phyloP scores from a whole-genome alignment of 2,888 invertebrate species.

The Hirtodrosophila cameraria region DNA sequence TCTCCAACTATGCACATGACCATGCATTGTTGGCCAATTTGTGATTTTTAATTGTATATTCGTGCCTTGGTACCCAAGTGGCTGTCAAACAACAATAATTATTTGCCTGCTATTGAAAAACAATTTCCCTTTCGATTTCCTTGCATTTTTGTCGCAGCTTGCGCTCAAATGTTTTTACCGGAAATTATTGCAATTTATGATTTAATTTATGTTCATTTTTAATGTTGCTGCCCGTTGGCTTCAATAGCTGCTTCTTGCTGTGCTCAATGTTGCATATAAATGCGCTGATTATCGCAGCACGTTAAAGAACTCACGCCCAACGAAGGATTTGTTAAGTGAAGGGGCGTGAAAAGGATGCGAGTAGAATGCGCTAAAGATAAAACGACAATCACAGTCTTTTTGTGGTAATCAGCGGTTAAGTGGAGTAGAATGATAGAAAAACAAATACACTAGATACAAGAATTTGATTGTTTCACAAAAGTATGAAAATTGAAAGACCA shows the following conservation, averaged over 20 bases:
- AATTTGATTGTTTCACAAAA: neutral
- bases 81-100: constrained; percentile 64
- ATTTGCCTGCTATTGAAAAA: constrained; percentile 73
- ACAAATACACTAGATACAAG: constrained; percentile 8
- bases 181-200: constrained; percentile 78
- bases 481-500: no score
- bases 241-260: constrained; percentile 11
- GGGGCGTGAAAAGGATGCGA: constrained; percentile 26
- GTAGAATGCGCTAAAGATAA: constrained; percentile 31
- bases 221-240: constrained; percentile 46
- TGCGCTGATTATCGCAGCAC: constrained; percentile 65
- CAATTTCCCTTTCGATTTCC: constrained; percentile 78
- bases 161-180: constrained; percentile 53
- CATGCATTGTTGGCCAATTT: constrained; percentile 4
- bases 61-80: constrained; percentile 24
- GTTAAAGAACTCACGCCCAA: constrained; percentile 24
- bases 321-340: constrained; percentile 18
- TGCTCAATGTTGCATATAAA: constrained; percentile 70
- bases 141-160: constrained; percentile 47
- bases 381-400: constrained; percentile 58
- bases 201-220: constrained; percentile 75
- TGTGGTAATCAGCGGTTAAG: constrained; percentile 46
- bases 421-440: constrained; percentile 7
- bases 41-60: constrained; percentile 59
- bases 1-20: neutral